Percentiles rank a stretch among this genome's conserved stretches.
Conservation (phyloP, 2,797 vertebrate genomes). For the Ibycter americanus region DNA sequence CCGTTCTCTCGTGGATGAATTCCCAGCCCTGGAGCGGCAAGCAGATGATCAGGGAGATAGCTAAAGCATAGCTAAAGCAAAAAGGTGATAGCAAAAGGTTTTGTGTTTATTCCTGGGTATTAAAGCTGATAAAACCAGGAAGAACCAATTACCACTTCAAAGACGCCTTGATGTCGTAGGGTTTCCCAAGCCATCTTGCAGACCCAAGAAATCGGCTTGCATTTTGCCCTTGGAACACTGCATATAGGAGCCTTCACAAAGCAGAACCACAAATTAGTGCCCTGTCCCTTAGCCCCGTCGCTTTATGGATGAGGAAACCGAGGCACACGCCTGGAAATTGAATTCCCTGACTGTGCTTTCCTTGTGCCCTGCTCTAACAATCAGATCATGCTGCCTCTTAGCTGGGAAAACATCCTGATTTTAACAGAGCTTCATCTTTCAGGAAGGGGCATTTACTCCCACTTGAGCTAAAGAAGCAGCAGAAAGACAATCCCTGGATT, state of each 20-base stretch:
- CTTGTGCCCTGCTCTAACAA: not conserved
- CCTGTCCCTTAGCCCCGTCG: not conserved
- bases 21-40: not conserved
- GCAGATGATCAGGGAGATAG: not conserved
- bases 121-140: not conserved
- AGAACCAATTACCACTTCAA: not conserved
- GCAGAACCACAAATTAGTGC: not conserved
- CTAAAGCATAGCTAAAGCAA: not conserved
- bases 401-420: not conserved
- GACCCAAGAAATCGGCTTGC: not conserved
- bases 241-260: not conserved
- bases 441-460: not conserved
- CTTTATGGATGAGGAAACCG: not conserved
- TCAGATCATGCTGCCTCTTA: not conserved
- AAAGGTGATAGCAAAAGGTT: not conserved
- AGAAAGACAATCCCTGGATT: not conserved
- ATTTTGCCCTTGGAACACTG: not conserved
- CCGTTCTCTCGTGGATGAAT: not conserved
- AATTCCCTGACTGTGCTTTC: not conserved
- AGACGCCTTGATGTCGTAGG: not conserved
- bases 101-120: not conserved
- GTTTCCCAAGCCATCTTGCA: not conserved
- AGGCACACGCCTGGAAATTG: not conserved
- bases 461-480: not conserved
- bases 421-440: not conserved